Conservation (phyloP, 2,797 vertebrate species). For the Enteromius viviparus region DNA sequence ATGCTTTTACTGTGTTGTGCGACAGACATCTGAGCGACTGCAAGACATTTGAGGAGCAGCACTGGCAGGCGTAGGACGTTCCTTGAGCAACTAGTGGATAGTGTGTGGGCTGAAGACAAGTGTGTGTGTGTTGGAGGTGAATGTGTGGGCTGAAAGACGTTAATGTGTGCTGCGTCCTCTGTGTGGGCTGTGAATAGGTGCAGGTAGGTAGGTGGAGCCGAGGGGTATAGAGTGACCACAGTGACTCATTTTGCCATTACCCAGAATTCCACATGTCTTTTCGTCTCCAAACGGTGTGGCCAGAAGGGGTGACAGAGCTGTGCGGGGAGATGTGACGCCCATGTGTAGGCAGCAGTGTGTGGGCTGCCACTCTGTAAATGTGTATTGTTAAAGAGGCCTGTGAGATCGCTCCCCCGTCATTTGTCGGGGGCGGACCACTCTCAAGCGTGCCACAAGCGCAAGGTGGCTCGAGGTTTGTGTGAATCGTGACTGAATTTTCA, state of each 20-base stretch:
- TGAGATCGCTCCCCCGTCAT: constrained; percentile 27
- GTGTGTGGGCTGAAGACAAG: constrained; percentile 52
- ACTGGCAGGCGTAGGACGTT: constrained; percentile 51
- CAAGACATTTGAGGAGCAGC: constrained; percentile 31
- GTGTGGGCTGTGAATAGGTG: constrained; percentile 45
- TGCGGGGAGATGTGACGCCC: constrained; percentile 23
- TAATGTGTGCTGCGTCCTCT: constrained; percentile 14
- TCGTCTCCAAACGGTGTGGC: constrained; percentile 1
- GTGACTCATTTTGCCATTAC: constrained; percentile 58
- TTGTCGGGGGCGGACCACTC: constrained; percentile 45
- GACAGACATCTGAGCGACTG: constrained; percentile 43
- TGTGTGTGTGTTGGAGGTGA: constrained; percentile 20
- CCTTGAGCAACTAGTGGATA: constrained; percentile 42
- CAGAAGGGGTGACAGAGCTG: constrained; percentile 27
- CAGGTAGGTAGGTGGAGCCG: constrained; percentile 51
- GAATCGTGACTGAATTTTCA: constrained; percentile 50
- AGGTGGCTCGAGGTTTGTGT: constrained; percentile 28
- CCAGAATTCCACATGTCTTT: constrained; percentile 23
- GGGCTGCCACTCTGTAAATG: constrained; percentile 49
- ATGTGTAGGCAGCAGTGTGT: constrained; percentile 47
- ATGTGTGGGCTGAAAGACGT: constrained; percentile 46
- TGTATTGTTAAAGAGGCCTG: constrained; percentile 48
- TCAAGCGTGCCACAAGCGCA: constrained; percentile 20
- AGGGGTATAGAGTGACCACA: constrained; percentile 50
- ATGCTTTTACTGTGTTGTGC: constrained; percentile 19